phyloP scores from a whole-genome alignment of 2,888 invertebrate genomes.

The Meliscaeva auricollis region DNA sequence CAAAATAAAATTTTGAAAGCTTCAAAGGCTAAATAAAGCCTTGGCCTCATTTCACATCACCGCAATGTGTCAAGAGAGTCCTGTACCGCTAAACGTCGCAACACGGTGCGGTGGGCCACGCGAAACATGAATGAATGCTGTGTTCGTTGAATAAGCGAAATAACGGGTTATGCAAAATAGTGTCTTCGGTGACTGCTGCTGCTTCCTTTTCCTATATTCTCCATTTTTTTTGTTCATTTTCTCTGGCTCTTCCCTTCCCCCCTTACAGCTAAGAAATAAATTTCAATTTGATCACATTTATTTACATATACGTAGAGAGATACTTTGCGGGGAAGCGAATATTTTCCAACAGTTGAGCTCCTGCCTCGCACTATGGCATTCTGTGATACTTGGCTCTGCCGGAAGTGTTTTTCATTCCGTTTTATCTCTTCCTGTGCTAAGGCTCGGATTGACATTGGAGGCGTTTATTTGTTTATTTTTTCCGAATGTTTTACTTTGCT shows the following conservation, averaged over 20 bases:
- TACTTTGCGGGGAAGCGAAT: slow-evolving; percentile 61
- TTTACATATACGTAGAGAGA: slow-evolving; percentile 33
- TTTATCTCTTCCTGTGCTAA: slow-evolving; percentile 68
- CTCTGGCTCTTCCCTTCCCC: not conserved
- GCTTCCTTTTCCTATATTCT: slow-evolving; percentile 15
- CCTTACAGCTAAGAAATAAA: slow-evolving; percentile 63
- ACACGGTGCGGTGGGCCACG: not conserved
- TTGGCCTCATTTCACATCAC: slow-evolving; percentile 10
- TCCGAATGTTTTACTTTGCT: slow-evolving; percentile 68
- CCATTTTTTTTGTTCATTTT: not conserved
- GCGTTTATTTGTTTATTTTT: slow-evolving; percentile 75
- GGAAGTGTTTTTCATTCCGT: slow-evolving; percentile 69
- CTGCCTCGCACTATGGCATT: slow-evolving; percentile 23
- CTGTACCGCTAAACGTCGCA: not conserved
- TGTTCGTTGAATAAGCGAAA: slow-evolving; percentile 69
- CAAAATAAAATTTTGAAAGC: not conserved
- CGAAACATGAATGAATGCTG: slow-evolving; percentile 23
- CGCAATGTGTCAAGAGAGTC: slow-evolving; percentile 3
- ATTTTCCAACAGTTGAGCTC: slow-evolving; percentile 60
- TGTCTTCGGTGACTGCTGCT: slow-evolving; percentile 45
- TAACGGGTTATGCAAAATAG: slow-evolving; percentile 75
- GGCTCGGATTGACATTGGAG: slow-evolving; percentile 39
- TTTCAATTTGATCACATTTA: slow-evolving; percentile 75
- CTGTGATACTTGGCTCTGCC: slow-evolving; percentile 52
- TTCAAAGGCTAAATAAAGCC: not conserved